phyloP scores from a whole-genome alignment of 2,113 vertebrate species.

The Ochotona curzoniae region DNA sequence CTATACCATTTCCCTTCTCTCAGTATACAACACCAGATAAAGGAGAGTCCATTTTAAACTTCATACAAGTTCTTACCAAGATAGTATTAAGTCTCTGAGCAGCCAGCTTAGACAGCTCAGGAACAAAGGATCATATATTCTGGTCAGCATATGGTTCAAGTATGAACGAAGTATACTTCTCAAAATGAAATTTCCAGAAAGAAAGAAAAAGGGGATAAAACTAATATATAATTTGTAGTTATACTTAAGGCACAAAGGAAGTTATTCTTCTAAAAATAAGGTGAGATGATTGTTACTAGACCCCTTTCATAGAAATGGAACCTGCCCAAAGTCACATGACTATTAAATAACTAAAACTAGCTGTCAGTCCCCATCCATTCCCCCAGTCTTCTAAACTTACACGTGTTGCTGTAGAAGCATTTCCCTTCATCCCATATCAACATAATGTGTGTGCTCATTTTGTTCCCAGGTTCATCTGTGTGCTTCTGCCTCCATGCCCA shows the following conservation, averaged over 20 bases:
- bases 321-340: background rate
- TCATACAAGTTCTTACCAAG: background rate
- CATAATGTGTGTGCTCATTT: background rate
- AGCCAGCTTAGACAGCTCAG: background rate
- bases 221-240: background rate
- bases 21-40: background rate
- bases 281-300: background rate
- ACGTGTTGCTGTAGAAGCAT: background rate
- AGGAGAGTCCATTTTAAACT: background rate
- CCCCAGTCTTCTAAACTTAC: background rate
- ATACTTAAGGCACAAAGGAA: background rate
- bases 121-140: background rate
- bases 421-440: background rate
- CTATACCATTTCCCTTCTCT: background rate
- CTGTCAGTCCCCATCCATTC: background rate
- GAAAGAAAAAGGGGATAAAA: background rate
- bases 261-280: background rate
- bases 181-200: slow-evolving; percentile 17
- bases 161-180: background rate
- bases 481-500: background rate
- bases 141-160: background rate
- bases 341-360: background rate
- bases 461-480: background rate
- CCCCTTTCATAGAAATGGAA: background rate
- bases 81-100: background rate